Conservation (phyloP, 2,797 vertebrate genomes). For the Caiman crocodilus region DNA sequence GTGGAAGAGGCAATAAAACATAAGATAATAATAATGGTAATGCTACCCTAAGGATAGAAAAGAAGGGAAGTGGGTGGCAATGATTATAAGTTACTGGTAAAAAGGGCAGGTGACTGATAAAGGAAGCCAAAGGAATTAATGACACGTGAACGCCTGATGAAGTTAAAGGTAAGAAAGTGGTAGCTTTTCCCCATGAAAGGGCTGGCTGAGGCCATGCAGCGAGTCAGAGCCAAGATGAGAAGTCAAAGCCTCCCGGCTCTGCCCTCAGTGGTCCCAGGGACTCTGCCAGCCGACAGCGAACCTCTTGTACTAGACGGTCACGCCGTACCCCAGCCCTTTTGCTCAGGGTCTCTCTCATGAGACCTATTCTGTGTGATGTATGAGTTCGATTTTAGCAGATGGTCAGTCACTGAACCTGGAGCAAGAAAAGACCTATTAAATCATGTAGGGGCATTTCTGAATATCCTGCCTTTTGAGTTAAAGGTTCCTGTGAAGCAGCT, state of each 20-base stretch:
- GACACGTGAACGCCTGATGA: too few species aligned
- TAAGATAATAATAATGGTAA: too few species aligned
- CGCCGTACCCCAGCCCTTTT: too few species aligned
- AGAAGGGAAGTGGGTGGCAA: too few species aligned
- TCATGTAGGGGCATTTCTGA: not conserved
- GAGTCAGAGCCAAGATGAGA: not conserved
- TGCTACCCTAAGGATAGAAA: too few species aligned
- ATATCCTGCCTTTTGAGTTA: not conserved
- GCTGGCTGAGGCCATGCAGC: not conserved
- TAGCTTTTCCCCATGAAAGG: not conserved
- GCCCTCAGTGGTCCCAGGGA: not conserved
- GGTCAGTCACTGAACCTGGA: not conserved
- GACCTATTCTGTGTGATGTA: not conserved
- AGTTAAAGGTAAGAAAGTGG: too few species aligned
- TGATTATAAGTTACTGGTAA: too few species aligned
- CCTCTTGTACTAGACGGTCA: too few species aligned
- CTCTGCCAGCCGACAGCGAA: too few species aligned
- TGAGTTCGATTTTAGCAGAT: not conserved
- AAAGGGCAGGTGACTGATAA: too few species aligned
- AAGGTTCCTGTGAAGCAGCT: not conserved
- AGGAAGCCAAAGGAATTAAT: too few species aligned
- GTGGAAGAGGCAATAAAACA: too few species aligned
- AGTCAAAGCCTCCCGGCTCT: not conserved
- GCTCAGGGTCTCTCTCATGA: not conserved
- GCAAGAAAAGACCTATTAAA: not conserved